phyloP scores from a whole-genome alignment of 2,888 invertebrate species.

The Ceramica pisi region DNA sequence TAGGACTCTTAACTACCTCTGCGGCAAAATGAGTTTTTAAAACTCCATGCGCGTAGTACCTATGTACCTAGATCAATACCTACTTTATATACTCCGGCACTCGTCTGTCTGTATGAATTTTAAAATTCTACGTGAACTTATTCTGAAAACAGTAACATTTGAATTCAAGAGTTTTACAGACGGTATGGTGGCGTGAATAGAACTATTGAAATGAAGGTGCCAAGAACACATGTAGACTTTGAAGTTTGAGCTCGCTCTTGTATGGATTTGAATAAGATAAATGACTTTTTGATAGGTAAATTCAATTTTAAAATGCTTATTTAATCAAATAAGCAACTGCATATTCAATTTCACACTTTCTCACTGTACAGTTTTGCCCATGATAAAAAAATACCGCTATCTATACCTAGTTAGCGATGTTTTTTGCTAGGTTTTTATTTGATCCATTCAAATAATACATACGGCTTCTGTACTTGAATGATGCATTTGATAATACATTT shows the following conservation, averaged over 20 bases:
- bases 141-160: conserved; percentile 56
- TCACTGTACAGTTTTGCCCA: neutral
- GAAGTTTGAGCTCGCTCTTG: conserved; percentile 7
- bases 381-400: neutral
- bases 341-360: no score
- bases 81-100: conserved; percentile 31
- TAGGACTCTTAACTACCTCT: conserved; percentile 10
- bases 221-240: conserved; percentile 38
- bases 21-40: conserved; percentile 32
- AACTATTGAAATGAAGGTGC: conserved; percentile 45
- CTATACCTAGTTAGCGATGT: no score
- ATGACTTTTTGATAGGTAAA: conserved; percentile 1
- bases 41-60: conserved; percentile 30
- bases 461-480: neutral
- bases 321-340: no score
- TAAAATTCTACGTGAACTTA: conserved; percentile 60
- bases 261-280: conserved; percentile 13
- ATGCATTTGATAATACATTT: neutral
- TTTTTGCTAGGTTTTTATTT: no score
- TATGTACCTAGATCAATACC: conserved; percentile 31
- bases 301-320: neutral
- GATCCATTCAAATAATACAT: no score
- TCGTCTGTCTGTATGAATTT: conserved; percentile 55
- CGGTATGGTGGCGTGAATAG: conserved; percentile 41
- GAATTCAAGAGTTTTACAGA: conserved; percentile 54